Evolutionary conservation across 2,888 invertebrate genomes (phyloP).

Genomic region (Troides helena): DNA sequence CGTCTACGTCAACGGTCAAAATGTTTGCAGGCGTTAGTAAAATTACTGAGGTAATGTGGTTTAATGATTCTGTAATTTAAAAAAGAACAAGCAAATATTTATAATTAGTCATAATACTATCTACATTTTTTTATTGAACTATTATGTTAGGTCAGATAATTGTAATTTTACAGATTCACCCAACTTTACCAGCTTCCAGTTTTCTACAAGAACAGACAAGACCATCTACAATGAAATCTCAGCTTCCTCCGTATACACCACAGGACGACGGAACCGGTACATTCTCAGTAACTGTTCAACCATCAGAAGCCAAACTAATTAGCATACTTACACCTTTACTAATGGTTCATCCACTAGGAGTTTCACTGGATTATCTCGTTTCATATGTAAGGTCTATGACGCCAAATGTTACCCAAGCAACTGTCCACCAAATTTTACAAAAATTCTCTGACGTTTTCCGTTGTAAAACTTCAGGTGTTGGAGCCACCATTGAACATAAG

Average conservation of each 20-base stretch:
- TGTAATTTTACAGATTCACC: constrained; percentile 33
- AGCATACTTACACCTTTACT: constrained; percentile 66
- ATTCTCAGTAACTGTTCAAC: constrained; percentile 39
- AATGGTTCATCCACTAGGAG: constrained; percentile 64
- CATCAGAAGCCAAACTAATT: constrained; percentile 62
- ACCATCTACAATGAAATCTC: constrained; percentile 35
- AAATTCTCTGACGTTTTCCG: constrained; percentile 56
- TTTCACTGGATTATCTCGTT: constrained; percentile 57
- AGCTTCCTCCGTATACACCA: constrained; percentile 43
- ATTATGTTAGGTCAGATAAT: not conserved
- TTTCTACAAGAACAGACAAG: constrained; percentile 37
- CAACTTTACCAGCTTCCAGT: constrained; percentile 38
- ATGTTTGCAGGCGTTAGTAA: too few species aligned
- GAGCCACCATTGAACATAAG: constrained; percentile 52
- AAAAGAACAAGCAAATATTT: too few species aligned
- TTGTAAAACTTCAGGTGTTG: constrained; percentile 49
- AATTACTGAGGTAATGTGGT: too few species aligned
- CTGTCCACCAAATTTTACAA: constrained; percentile 48
- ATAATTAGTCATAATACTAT: too few species aligned
- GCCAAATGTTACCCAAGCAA: constrained; percentile 47
- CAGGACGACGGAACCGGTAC: constrained; percentile 37
- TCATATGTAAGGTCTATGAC: constrained; percentile 60
- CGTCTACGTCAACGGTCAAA: too few species aligned
- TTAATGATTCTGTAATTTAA: too few species aligned
- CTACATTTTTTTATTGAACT: not conserved